phyloP scores from a whole-genome alignment of 92 coral and sea anemone species.

The Epizoanthus ramosus region DNA sequence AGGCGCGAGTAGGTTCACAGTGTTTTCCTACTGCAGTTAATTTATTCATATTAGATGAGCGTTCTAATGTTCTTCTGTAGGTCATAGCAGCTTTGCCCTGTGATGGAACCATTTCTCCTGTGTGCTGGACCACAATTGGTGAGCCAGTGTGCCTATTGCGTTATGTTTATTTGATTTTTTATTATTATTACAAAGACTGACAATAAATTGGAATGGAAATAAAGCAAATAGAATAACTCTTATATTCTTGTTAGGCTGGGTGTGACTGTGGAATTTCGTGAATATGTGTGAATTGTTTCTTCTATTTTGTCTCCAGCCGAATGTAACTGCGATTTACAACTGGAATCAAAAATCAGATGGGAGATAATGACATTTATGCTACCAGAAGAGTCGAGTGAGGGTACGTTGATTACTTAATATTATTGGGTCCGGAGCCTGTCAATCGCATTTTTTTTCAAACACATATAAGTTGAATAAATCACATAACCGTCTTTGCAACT shows the following conservation, averaged over 20 bases:
- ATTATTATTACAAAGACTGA: too few species aligned
- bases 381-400: slow-evolving; percentile 49
- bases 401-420: not conserved
- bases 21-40: too few species aligned
- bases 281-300: not conserved
- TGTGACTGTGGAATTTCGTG: too few species aligned
- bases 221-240: too few species aligned
- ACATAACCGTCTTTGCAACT: too few species aligned
- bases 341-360: slow-evolving; percentile 68
- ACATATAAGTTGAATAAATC: too few species aligned
- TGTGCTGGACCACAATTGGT: slow-evolving; percentile 75
- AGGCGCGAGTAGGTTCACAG: too few species aligned
- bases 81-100: slow-evolving; percentile 65
- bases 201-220: too few species aligned
- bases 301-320: slow-evolving; percentile 50
- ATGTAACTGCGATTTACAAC: slow-evolving; percentile 2
- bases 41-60: not conserved
- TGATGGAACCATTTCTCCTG: slow-evolving; percentile 34
- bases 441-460: too few species aligned
- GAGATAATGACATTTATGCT: slow-evolving; percentile 55
- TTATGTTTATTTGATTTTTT: too few species aligned
- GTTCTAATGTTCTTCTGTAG: slow-evolving; percentile 28
- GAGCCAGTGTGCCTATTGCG: not conserved
- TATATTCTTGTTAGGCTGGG: not conserved
- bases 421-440: too few species aligned